Evolutionary conservation across 2,888 invertebrate species (phyloP).

Genomic region (Agonopterix heracliana): DNA sequence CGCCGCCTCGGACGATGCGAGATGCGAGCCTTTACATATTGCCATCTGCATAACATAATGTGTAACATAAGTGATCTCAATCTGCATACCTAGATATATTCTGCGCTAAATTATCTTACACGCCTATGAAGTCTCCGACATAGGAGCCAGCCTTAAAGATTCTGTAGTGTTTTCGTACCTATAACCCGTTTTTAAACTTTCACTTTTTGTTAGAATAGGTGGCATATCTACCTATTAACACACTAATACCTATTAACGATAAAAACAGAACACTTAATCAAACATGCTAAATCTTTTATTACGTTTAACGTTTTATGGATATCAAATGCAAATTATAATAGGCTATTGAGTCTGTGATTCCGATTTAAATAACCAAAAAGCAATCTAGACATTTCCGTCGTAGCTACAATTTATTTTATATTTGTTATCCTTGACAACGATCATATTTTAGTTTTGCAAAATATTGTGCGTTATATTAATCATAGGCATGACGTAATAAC

Average conservation of each 20-base stretch:
- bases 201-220: slow-evolving; percentile 31
- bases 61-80: slow-evolving; percentile 34
- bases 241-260: slow-evolving; percentile 37
- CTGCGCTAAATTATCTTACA: not conserved
- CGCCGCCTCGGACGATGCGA: slow-evolving; percentile 13
- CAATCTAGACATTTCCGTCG: slow-evolving; percentile 13
- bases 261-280: not conserved
- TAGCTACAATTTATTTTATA: slow-evolving; percentile 1
- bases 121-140: no score
- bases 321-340: slow-evolving; percentile 22
- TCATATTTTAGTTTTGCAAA: not conserved
- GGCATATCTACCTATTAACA: slow-evolving; percentile 17
- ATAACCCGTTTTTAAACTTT: slow-evolving; percentile 24
- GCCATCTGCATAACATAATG: slow-evolving; percentile 39
- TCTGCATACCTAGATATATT: slow-evolving; percentile 15
- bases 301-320: slow-evolving; percentile 17
- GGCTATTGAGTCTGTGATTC: slow-evolving; percentile 1
- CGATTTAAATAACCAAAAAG: slow-evolving; percentile 14
- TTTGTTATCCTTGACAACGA: not conserved
- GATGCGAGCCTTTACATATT: slow-evolving; percentile 62
- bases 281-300: slow-evolving; percentile 11
- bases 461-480: not conserved
- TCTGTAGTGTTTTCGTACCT: no score
- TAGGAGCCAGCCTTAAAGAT: no score
- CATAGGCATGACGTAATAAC: not conserved